Evolutionary conservation across 2,113 vertebrate genomes (phyloP).

Genomic region (Anas platyrhynchos): DNA sequence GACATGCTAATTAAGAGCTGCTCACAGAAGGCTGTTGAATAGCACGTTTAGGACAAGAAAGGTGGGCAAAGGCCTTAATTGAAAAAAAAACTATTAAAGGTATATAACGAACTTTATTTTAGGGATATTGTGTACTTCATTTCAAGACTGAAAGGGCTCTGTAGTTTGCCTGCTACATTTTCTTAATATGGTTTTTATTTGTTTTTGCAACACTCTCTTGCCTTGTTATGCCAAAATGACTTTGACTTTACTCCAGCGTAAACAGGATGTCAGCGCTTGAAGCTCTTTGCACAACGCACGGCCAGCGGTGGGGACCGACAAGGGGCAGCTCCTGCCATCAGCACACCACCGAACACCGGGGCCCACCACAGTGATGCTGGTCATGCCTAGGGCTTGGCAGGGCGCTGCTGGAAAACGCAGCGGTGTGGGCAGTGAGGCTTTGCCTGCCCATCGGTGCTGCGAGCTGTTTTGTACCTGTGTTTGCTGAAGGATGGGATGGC

Average conservation of each 20-base stretch:
- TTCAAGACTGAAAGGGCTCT: background rate
- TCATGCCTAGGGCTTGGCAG: background rate
- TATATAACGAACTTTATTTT: background rate
- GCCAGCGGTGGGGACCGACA: background rate
- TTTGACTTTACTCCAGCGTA: background rate
- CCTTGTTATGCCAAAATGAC: background rate
- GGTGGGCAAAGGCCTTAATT: background rate
- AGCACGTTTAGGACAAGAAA: background rate
- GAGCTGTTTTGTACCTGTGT: background rate
- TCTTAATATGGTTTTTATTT: background rate
- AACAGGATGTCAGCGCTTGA: background rate
- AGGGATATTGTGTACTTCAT: background rate
- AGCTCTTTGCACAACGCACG: background rate
- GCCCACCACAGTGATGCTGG: background rate
- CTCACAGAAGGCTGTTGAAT: background rate
- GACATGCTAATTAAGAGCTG: background rate
- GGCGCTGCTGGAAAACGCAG: background rate
- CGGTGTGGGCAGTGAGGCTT: background rate
- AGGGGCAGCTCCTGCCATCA: background rate
- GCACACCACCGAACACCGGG: too few relatives aligned
- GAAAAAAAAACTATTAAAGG: background rate
- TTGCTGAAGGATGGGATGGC: background rate
- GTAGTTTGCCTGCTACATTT: background rate
- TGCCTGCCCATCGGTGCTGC: fast-evolving
- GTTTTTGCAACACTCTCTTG: background rate